Conservation (phyloP, 2,113 vertebrate genomes). For the Megalops atlanticus region DNA sequence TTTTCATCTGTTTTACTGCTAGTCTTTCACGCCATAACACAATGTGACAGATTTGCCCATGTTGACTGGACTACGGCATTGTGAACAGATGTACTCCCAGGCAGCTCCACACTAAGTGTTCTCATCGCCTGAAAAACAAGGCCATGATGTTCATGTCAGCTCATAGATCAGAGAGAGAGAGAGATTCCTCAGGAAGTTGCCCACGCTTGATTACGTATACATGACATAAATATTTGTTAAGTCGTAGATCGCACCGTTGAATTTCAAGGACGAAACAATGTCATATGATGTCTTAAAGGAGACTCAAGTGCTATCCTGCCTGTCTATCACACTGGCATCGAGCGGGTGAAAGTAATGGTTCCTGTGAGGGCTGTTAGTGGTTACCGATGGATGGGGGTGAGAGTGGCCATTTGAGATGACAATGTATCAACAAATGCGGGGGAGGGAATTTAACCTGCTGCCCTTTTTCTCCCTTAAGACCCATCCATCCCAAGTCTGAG, state of each 20-base stretch:
- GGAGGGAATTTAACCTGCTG: not conserved
- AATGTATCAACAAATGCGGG: no score
- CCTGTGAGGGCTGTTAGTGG: not conserved
- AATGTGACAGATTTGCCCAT: not conserved
- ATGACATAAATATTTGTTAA: no score
- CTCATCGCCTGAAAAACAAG: not conserved
- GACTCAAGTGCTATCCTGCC: no score
- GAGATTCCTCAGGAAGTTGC: not conserved
- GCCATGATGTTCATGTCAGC: not conserved
- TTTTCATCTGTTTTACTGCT: not conserved
- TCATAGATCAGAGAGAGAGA: not conserved
- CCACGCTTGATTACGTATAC: not conserved
- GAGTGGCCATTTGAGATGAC: no score
- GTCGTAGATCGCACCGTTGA: no score
- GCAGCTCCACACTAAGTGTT: no score
- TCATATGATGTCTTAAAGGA: no score
- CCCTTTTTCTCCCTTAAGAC: constrained; percentile 51
- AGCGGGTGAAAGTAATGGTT: no score
- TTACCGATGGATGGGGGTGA: no score
- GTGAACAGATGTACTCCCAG: not conserved
- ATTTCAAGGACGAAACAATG: no score
- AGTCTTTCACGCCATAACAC: not conserved
- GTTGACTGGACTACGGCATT: not conserved
- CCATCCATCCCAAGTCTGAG: constrained; percentile 75
- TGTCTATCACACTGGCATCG: no score